These are phyloP conservation scores for Lucilia sericata DNA, from an alignment of 1,140 invertebrate genomes.

Conservation along the genomic window DNA sequence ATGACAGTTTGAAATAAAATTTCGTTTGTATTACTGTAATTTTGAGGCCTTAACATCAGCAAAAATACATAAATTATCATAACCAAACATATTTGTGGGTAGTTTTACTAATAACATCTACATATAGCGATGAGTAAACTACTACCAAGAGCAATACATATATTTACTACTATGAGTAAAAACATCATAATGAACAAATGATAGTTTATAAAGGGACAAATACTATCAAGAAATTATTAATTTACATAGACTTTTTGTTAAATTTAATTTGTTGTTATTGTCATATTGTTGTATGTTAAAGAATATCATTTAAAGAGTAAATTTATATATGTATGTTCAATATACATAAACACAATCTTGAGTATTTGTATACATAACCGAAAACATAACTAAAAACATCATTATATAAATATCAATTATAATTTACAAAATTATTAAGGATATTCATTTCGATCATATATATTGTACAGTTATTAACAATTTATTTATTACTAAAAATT, in stretches of 20 bases:
- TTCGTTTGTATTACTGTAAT: no score
- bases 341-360: not conserved
- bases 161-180: not conserved
- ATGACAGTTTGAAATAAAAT: no score
- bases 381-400: not conserved
- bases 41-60: no score
- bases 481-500: no score
- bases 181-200: not conserved
- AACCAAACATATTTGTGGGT: no score
- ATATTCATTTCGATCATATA: no score
- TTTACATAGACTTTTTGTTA: not conserved
- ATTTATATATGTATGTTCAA: not conserved
- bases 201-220: not conserved
- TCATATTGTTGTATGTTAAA: no score
- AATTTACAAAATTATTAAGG: not conserved
- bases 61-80: no score
- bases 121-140: no score
- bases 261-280: not conserved
- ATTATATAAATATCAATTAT: conserved; percentile 1
- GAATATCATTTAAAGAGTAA: not conserved
- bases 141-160: no score
- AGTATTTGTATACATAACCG: not conserved
- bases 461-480: no score
- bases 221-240: not conserved
- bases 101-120: no score